Base-by-base conservation (phyloP, 1,140 invertebrate genomes). In the Pseudomyrmex sp. region DNA sequence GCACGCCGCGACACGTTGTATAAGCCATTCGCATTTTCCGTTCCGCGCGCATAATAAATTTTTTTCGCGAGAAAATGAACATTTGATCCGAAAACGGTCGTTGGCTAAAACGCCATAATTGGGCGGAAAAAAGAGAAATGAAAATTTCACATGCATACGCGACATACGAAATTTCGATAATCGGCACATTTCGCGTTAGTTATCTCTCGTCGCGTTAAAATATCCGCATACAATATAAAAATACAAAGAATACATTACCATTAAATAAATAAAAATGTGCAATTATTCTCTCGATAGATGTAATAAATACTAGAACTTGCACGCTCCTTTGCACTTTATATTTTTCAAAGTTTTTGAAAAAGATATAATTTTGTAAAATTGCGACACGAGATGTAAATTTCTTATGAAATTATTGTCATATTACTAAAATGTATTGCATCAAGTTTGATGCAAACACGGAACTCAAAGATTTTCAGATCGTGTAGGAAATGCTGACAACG, bases 11-110 rank as follows among this genome's bases (percentile, higher is more conserved):
- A 69, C 63, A 62, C 63, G 59, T 75, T 18, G 68, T 58, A 46
- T 68, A 58, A 69, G 69, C 58, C 69, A 83, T 69, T 73, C 65
- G 61, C 52, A 5, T 75, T 75, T 58, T 35, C 35, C 62, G 63
- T 72, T 72, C 69, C 12, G 46, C n/a, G 50, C 61, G 58, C 72
- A 85, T 85, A 69, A 83, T 70, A 52, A 62, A 76, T 68, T 82
- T n/a, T 85, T 82, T 35, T 77, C 52, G n/a, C 20, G n/a, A 15
- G 13, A 48, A 59, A 10, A 70, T 80, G 70, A 80, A 59, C 65
- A 8, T 72, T 35, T 23, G 66, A 70, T 50, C 66, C 35, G 13
- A 59, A 66, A 68, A 68, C 26, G 20, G 44, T 79, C 35, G 70
- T 72, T 72, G 54, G 66, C 5, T 44, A 18, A 70, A 80, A 59